A percentile compares a stretch with the other conserved stretches of the same genome.
Conservation (phyloP, 53 echinoderm and acorn worm genomes). For the Holothuria scabra region DNA sequence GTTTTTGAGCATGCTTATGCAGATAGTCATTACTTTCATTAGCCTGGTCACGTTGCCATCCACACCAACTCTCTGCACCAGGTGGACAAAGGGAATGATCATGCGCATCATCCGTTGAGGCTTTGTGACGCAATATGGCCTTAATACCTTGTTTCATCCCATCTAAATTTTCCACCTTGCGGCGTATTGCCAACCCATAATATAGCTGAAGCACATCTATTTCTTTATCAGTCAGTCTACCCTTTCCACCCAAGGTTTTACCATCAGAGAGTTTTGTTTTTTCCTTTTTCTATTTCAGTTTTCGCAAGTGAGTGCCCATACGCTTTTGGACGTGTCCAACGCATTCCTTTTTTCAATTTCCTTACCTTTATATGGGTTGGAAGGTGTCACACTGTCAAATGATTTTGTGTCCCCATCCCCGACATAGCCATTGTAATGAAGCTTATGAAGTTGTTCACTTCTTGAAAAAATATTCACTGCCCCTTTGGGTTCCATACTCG, state of each 20-base stretch:
- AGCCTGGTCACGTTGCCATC: too few relatives aligned
- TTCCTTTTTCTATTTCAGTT: too few relatives aligned
- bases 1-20: too few relatives aligned
- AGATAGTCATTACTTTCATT: too few relatives aligned
- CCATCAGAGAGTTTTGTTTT: too few relatives aligned
- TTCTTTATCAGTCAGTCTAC: conserved; percentile 11
- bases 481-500: conserved; percentile 14
- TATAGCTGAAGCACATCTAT: neutral
- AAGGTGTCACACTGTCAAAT: neutral
- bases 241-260: neutral
- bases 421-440: conserved; percentile 9
- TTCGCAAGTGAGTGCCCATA: too few relatives aligned
- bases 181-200: conserved; percentile 10
- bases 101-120: neutral
- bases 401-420: conserved; percentile 32
- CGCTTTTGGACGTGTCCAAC: too few relatives aligned
- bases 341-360: neutral
- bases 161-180: neutral
- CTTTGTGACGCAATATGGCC: conserved; percentile 19
- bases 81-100: neutral
- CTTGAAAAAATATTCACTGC: neutral
- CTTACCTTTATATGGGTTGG: conserved; percentile 20
- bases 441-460: neutral
- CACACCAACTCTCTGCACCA: neutral
- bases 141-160: neutral